Conservation (phyloP, 2,888 invertebrate genomes). For the Neoitamus cyanurus region DNA sequence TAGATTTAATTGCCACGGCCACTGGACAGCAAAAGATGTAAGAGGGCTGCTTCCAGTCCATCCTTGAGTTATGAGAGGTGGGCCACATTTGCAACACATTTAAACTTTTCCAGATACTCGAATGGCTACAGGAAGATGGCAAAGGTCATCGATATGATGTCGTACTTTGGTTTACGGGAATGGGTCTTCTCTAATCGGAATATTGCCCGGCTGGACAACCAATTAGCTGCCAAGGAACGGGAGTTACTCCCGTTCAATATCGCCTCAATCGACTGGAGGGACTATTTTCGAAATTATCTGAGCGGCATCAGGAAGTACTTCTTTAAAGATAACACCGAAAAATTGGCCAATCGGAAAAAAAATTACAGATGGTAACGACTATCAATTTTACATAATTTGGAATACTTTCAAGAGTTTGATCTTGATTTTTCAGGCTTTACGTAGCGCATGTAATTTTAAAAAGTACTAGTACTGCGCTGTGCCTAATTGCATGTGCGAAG, state of each 20-base stretch:
- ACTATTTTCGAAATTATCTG: slow-evolving; percentile 75
- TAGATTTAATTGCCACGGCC: slow-evolving; percentile 66
- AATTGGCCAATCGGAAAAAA: slow-evolving; percentile 48
- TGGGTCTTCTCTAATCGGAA: slow-evolving; percentile 65
- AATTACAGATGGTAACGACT: slow-evolving; percentile 63
- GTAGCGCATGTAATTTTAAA: slow-evolving; percentile 63
- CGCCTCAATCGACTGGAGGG: slow-evolving; percentile 73
- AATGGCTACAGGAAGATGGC: slow-evolving; percentile 64
- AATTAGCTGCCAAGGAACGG: slow-evolving; percentile 58
- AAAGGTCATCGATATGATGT: slow-evolving; percentile 66
- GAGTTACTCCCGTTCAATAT: slow-evolving; percentile 70
- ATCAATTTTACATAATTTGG: slow-evolving; percentile 54
- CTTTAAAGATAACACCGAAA: slow-evolving; percentile 71
- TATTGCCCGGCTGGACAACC: slow-evolving; percentile 62
- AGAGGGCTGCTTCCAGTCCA: slow-evolving; percentile 54
- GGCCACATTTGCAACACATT: slow-evolving; percentile 15
- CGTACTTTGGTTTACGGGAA: slow-evolving; percentile 66
- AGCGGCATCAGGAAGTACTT: slow-evolving; percentile 76
- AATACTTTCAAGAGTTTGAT: background rate
- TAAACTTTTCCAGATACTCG: slow-evolving; percentile 58
- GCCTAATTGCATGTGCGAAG: background rate
- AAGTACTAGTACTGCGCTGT: slow-evolving; percentile 53
- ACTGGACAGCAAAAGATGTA: slow-evolving; percentile 67
- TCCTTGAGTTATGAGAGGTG: slow-evolving; percentile 33
- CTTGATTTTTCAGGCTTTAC: slow-evolving; percentile 57